Conservation (phyloP, 1,140 invertebrate genomes). For the Parasteatoda tepidariorum region DNA sequence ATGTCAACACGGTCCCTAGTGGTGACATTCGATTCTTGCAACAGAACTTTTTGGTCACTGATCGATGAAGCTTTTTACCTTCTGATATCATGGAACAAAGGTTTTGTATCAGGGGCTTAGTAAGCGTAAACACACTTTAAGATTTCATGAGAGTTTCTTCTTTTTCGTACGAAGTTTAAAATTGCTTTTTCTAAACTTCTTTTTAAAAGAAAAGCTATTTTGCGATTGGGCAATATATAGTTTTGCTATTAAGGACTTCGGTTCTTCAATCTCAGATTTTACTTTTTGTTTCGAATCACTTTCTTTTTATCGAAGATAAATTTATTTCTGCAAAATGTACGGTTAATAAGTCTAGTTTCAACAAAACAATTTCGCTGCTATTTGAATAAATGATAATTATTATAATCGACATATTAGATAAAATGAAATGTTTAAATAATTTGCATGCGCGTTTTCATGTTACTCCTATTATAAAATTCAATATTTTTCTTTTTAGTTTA, state of each 20-base stretch:
- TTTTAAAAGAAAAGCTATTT: slow-evolving; percentile 28
- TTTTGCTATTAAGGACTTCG: slow-evolving; percentile 36
- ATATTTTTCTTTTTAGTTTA: too few relatives aligned
- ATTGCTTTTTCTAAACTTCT: slow-evolving; percentile 14
- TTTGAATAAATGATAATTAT: too few relatives aligned
- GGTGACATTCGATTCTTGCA: slow-evolving; percentile 47
- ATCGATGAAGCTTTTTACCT: slow-evolving; percentile 41
- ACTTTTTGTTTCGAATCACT: too few relatives aligned
- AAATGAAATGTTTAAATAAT: too few relatives aligned
- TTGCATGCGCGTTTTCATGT: too few relatives aligned
- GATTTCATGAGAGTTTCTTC: slow-evolving; percentile 6
- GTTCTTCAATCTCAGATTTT: too few relatives aligned
- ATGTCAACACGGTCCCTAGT: slow-evolving; percentile 36
- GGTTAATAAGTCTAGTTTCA: too few relatives aligned
- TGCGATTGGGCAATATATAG: slow-evolving; percentile 10
- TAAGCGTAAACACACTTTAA: slow-evolving; percentile 30
- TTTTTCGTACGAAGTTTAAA: slow-evolving; percentile 18
- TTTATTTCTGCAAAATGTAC: too few relatives aligned
- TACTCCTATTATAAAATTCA: too few relatives aligned
- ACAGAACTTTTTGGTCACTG: slow-evolving; percentile 17
- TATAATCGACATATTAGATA: too few relatives aligned
- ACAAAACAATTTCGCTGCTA: too few relatives aligned
- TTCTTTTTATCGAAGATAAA: too few relatives aligned
- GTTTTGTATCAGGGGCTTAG: background rate
- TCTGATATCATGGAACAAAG: slow-evolving; percentile 20